Percentiles rank a stretch among this genome's conserved stretches.
Evolutionary conservation across 2,797 vertebrate genomes (phyloP).

Genomic region (Sparus aurata): DNA sequence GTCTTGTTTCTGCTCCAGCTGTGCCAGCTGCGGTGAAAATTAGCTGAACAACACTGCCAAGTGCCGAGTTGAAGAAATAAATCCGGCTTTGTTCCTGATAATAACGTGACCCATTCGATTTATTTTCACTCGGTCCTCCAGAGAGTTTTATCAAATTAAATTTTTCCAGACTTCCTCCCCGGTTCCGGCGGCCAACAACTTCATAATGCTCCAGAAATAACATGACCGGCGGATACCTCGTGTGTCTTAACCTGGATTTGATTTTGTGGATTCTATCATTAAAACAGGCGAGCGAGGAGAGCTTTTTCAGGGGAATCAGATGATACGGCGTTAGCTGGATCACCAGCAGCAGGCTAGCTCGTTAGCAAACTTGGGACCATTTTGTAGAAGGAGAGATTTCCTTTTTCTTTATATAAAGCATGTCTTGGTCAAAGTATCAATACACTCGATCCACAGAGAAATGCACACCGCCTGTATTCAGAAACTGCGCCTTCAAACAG

Average conservation of each 20-base stretch:
- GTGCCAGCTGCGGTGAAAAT: conserved; percentile 17
- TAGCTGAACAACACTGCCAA: conserved; percentile 11
- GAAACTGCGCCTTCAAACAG: too few species aligned
- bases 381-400: too few species aligned
- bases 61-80: conserved; percentile 7
- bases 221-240: conserved; percentile 5
- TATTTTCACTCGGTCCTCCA: conserved; percentile 35
- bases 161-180: conserved; percentile 20
- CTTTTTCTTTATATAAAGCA: too few species aligned
- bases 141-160: conserved; percentile 44
- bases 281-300: background rate
- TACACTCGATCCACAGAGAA: too few species aligned
- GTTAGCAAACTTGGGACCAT: too few species aligned
- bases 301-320: background rate
- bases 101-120: conserved; percentile 44
- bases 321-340: background rate
- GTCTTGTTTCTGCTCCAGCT: conserved; percentile 36
- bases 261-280: conserved; percentile 9
- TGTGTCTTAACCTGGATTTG: background rate
- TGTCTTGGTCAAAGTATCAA: too few species aligned
- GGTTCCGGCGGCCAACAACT: conserved; percentile 5
- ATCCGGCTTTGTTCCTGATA: conserved; percentile 21
- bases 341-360: too few species aligned
- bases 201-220: conserved; percentile 40
- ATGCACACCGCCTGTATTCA: too few species aligned